Evolutionary conservation across 1,140 invertebrate genomes (phyloP).

Genomic region (Parapsyche elsis): DNA sequence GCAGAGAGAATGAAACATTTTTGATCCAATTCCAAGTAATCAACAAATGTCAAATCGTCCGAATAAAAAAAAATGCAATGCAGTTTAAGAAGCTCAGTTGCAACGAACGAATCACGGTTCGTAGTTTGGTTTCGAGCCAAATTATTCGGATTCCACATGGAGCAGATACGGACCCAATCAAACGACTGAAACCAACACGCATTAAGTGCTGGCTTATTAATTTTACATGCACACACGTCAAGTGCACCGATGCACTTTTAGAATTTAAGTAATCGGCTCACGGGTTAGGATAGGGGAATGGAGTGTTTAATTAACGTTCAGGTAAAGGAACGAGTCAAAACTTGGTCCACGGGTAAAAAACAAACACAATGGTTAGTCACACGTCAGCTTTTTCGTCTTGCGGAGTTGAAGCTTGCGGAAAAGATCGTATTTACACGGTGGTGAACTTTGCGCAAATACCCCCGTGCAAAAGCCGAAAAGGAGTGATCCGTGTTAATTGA

Average conservation of each 20-base stretch:
- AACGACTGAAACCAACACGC: background rate
- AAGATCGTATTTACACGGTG: background rate
- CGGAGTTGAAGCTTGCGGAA: background rate
- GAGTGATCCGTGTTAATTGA: background rate
- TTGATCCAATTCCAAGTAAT: background rate
- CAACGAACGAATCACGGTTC: background rate
- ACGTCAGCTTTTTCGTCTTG: conserved; percentile 3
- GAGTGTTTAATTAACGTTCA: too few relatives aligned
- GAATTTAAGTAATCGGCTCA: too few relatives aligned
- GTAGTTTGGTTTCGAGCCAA: background rate
- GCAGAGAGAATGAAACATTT: too few relatives aligned
- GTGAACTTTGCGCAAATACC: background rate
- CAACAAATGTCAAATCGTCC: too few relatives aligned
- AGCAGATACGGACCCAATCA: background rate
- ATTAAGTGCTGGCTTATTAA: conserved; percentile 4
- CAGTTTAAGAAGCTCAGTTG: too few relatives aligned
- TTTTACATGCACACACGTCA: background rate
- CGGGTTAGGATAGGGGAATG: too few relatives aligned
- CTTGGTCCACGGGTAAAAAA: background rate
- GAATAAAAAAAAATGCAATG: too few relatives aligned
- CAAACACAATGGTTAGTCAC: background rate
- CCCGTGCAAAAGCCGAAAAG: conserved; percentile 3
- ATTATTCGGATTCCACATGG: background rate
- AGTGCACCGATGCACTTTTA: background rate
- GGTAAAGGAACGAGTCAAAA: background rate